phyloP scores from a whole-genome alignment of 2,888 invertebrate species.

The Pristionchus fissidentatus region DNA sequence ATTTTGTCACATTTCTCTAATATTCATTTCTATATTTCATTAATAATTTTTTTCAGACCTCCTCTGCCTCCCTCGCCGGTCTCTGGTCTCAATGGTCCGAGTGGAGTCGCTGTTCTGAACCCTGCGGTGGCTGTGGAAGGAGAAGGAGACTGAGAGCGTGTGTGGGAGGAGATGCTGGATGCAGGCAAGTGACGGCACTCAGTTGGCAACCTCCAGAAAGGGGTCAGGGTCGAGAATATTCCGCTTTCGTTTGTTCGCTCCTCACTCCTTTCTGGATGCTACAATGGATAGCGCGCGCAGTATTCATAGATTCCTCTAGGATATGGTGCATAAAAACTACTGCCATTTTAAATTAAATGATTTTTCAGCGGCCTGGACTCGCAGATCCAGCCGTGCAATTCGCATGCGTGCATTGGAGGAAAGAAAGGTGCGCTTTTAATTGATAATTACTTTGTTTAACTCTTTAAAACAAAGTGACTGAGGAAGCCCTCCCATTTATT shows the following conservation, averaged over 20 bases:
- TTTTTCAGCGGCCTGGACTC: conserved; percentile 62
- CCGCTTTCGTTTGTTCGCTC: neutral
- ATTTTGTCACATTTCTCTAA: too few relatives aligned
- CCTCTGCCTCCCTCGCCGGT: neutral
- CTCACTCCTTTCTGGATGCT: neutral
- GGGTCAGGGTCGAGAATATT: neutral
- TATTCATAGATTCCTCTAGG: neutral
- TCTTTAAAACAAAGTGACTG: neutral
- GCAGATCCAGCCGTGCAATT: conserved; percentile 65
- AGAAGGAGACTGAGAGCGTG: conserved; percentile 64
- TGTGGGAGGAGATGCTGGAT: conserved; percentile 67
- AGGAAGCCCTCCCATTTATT: neutral
- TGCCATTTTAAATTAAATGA: neutral
- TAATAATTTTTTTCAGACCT: neutral
- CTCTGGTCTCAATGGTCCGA: conserved; percentile 63
- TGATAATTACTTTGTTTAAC: neutral
- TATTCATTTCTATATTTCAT: too few relatives aligned
- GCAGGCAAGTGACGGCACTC: conserved; percentile 64
- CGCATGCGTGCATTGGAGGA: conserved; percentile 62
- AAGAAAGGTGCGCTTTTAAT: conserved; percentile 52
- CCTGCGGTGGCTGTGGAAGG: conserved; percentile 68
- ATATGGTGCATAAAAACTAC: neutral
- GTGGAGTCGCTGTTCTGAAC: conserved; percentile 62
- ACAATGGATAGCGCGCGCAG: neutral
- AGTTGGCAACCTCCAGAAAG: neutral